These are phyloP conservation scores for Pammene aurita DNA, from an alignment of 2,888 invertebrate species.

Conservation along the genomic window DNA sequence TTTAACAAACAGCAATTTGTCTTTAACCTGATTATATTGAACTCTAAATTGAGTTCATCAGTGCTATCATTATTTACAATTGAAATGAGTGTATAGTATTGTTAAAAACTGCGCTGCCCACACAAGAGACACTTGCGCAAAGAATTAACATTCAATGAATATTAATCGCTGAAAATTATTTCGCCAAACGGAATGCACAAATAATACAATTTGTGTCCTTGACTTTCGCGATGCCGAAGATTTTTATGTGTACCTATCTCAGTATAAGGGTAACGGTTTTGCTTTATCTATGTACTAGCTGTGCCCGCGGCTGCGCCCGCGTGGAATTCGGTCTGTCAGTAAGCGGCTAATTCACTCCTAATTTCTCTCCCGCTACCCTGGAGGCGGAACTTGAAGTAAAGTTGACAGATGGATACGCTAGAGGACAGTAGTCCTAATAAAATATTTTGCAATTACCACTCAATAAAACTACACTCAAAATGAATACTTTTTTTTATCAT, in stretches of 20 bases:
- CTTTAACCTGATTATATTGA: conserved; percentile 18
- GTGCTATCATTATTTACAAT: conserved; percentile 23
- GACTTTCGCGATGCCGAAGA: not conserved
- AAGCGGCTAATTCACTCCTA: too few species aligned
- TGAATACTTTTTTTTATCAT: too few species aligned
- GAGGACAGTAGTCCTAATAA: too few species aligned
- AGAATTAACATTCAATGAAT: conserved; percentile 49
- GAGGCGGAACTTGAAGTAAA: too few species aligned
- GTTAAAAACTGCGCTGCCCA: conserved; percentile 40
- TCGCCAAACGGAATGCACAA: conserved; percentile 17
- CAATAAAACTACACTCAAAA: too few species aligned
- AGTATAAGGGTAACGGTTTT: not conserved
- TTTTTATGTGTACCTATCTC: not conserved
- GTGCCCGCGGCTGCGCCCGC: too few species aligned
- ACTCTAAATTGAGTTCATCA: conserved; percentile 24
- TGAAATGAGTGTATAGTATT: conserved; percentile 34
- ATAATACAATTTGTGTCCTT: conserved; percentile 37
- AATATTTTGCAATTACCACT: too few species aligned
- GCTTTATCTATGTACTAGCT: not conserved
- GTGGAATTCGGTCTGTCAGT: too few species aligned
- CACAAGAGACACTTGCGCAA: conserved; percentile 49
- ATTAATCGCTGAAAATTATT: conserved; percentile 48
- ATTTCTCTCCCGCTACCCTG: too few species aligned
- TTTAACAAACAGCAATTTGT: not conserved
- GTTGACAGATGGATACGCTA: too few species aligned